Evolutionary conservation across 2,797 vertebrate species (phyloP), one percentile per base, ranked within the genome.

Genomic region (Scarus forsteni): DNA sequence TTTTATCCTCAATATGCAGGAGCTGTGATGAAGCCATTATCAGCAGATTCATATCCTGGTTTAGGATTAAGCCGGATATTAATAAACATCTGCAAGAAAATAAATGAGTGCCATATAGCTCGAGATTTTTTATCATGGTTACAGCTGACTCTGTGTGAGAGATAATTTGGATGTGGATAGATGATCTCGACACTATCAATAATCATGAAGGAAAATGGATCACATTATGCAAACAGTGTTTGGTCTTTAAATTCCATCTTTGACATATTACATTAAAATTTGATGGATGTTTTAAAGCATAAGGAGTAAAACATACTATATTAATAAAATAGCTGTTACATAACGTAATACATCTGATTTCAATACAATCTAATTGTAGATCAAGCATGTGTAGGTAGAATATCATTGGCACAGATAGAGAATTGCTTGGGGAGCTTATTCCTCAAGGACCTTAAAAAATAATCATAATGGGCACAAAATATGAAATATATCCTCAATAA

Each of bases 21-120:
- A 71, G 82, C 72, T 56, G 60, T 76, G 74, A 83, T 83, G 77
- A 77, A 83, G 85, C 70, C 73, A 79, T 83, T 89, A 90, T 91
- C 91, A 79, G 81, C 54, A 71, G 70, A 66, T 70, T 90, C 89
- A 93, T 93, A 92, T 93, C 91, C 90, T 92, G 86, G 51, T 84
- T 83, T 67, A 73, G 56, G 69, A 89, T 80, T 85, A 73, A 84
- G 75, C 59, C 71, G 81, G 86, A 93, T 90, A 93, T 93, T 89
- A 93, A 89, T 74, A 85, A 83, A 77, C 66, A 86, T 83, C 75
- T 76, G 60, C 70, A 57, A 77, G 75, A 63, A 81, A 89, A 90
- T 75, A 81, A 90, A 88, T 58, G 56, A 36, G 64, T 42, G 70
- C 59, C 74, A 12, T 72, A 56, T 55, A 70, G 66, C 66, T 75